Evolutionary conservation across 2,888 invertebrate species (phyloP).

Genomic region (Orthosia incerta): DNA sequence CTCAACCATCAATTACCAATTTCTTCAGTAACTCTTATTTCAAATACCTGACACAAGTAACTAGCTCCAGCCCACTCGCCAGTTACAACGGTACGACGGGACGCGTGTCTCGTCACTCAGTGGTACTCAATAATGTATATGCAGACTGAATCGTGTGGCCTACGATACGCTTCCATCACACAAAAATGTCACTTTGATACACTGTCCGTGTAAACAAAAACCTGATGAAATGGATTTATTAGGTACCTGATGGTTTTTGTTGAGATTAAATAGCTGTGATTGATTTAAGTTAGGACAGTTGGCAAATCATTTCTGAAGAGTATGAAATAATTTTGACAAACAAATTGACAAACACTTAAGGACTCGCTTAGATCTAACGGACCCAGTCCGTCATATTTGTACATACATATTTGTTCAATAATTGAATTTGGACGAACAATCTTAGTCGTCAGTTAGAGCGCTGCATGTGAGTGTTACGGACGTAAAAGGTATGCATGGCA

Average conservation of each 20-base stretch:
- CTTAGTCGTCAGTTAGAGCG: not conserved
- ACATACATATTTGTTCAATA: too few species aligned
- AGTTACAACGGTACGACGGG: constrained; percentile 37
- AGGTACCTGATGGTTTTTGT: constrained; percentile 3
- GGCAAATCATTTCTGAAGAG: too few species aligned
- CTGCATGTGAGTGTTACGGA: not conserved
- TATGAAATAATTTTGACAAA: too few species aligned
- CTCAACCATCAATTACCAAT: too few species aligned
- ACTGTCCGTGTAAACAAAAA: constrained; percentile 45
- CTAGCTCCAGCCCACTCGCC: constrained; percentile 27
- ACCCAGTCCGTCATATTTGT: too few species aligned
- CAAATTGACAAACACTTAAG: too few species aligned
- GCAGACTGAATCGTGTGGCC: constrained; percentile 72
- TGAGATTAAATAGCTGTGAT: not conserved
- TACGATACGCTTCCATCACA: constrained; percentile 76
- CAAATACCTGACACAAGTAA: not conserved
- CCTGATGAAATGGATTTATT: constrained; percentile 46
- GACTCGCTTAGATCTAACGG: too few species aligned
- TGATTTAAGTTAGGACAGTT: not conserved
- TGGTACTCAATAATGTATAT: constrained; percentile 88
- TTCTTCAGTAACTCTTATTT: not conserved
- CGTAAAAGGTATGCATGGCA: not conserved
- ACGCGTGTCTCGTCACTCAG: constrained; percentile 88
- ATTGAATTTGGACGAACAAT: too few species aligned
- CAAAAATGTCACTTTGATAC: constrained; percentile 59